A percentile compares a stretch with the other conserved stretches of the same genome.
phyloP scores from a whole-genome alignment of 2,888 invertebrate species.

The Drosophila subsilvestris region DNA sequence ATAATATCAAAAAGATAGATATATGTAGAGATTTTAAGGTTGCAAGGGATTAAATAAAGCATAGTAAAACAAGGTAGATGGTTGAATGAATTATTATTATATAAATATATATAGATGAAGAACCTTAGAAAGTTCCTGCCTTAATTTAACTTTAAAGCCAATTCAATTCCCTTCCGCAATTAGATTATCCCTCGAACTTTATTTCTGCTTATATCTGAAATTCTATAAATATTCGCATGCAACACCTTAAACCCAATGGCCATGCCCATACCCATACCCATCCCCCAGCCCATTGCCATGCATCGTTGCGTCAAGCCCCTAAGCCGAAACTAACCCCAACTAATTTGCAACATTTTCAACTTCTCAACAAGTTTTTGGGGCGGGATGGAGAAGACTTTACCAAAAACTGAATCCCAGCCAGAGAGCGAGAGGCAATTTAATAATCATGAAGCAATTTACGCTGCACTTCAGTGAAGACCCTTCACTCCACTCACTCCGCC shows the following conservation, averaged over 20 bases:
- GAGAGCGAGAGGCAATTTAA: conserved; percentile 64
- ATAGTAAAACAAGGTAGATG: neutral
- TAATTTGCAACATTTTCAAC: conserved; percentile 72
- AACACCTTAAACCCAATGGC: conserved; percentile 15
- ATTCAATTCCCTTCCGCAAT: conserved; percentile 12
- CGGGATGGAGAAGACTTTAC: neutral
- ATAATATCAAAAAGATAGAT: neutral
- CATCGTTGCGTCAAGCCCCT: conserved; percentile 1
- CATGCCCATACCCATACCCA: neutral
- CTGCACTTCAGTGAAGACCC: conserved; percentile 44
- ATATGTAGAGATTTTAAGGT: too few species aligned
- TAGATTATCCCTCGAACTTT: conserved; percentile 3
- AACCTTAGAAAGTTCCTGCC: neutral
- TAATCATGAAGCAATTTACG: conserved; percentile 73
- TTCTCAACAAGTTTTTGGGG: conserved; percentile 57
- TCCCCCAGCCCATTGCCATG: neutral
- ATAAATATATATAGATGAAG: neutral
- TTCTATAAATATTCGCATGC: conserved; percentile 10
- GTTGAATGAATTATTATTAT: too few species aligned
- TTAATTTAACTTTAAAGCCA: neutral
- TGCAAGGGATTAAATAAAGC: too few species aligned
- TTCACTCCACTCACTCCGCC: neutral
- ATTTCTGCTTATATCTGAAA: conserved; percentile 18
- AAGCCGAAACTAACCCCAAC: conserved; percentile 49
- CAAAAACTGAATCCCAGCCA: conserved; percentile 38